These are phyloP conservation scores for Megathymus violae DNA, from an alignment of 1,140 invertebrate species.

Conservation along the genomic window DNA sequence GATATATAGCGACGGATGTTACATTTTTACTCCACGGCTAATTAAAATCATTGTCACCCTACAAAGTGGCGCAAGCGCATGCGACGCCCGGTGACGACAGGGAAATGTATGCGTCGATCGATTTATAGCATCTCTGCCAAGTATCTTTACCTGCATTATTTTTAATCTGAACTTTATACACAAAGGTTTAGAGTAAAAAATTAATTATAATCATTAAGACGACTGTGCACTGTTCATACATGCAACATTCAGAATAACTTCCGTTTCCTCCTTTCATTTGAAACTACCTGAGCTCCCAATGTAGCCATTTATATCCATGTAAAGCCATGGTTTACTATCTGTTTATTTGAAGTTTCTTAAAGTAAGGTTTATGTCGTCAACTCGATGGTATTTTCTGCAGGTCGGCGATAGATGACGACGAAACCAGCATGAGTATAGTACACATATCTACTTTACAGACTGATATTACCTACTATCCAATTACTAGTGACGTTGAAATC, in stretches of 20 bases:
- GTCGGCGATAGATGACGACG: too few species aligned
- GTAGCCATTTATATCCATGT: neutral
- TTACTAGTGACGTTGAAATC: neutral
- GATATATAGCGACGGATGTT: neutral
- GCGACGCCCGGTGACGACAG: constrained; percentile 59
- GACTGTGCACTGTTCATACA: constrained; percentile 9
- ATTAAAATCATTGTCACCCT: constrained; percentile 40
- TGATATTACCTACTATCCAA: neutral
- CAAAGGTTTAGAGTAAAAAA: neutral
- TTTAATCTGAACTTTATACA: constrained; percentile 8
- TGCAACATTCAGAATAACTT: constrained; percentile 33
- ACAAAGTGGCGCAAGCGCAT: constrained; percentile 43
- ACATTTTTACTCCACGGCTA: neutral
- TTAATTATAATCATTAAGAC: neutral
- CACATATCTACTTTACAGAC: neutral
- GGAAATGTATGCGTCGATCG: constrained; percentile 64
- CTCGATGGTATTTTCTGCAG: too few species aligned
- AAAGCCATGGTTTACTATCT: too few species aligned
- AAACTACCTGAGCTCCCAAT: constrained; percentile 5
- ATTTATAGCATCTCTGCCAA: constrained; percentile 52
- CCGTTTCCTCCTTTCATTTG: constrained; percentile 44
- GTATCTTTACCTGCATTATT: neutral
- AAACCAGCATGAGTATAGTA: too few species aligned
- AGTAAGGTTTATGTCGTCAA: too few species aligned
- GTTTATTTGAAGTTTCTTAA: too few species aligned